These are phyloP conservation scores for Agapornis roseicollis DNA, from an alignment of 2,113 vertebrate species.

Conservation along the genomic window DNA sequence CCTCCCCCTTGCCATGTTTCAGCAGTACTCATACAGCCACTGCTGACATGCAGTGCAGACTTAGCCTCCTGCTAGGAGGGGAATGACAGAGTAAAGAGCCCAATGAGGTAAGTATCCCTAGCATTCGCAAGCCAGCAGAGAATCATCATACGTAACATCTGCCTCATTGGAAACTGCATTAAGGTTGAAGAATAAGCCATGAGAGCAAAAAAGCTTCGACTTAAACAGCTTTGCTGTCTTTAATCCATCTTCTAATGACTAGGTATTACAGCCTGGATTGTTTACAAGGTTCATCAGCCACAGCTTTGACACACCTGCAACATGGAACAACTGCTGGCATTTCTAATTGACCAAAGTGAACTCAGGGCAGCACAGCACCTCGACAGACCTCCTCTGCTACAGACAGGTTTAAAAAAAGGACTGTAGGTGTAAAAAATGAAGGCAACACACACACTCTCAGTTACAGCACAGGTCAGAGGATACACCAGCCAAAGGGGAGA, in stretches of 20 bases:
- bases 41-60: background rate
- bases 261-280: background rate
- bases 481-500: background rate
- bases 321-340: background rate
- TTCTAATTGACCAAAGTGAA: background rate
- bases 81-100: background rate
- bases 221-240: slow-evolving; percentile 4
- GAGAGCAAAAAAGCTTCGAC: background rate
- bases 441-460: background rate
- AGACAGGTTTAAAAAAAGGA: background rate
- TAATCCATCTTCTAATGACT: slow-evolving; percentile 41
- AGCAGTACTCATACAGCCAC: background rate
- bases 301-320: background rate
- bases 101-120: background rate
- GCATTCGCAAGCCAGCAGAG: background rate
- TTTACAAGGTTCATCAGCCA: background rate
- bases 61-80: background rate
- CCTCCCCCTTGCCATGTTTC: background rate
- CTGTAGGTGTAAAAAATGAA: background rate
- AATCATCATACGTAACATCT: background rate
- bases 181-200: background rate
- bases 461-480: background rate
- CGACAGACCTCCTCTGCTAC: background rate
- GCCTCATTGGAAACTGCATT: slow-evolving; percentile 5
- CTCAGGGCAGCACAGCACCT: background rate